A percentile compares a stretch with the other conserved stretches of the same genome.
Evolutionary conservation across 2,797 vertebrate genomes (phyloP).

Genomic region (Buphagus erythrorhynchus): DNA sequence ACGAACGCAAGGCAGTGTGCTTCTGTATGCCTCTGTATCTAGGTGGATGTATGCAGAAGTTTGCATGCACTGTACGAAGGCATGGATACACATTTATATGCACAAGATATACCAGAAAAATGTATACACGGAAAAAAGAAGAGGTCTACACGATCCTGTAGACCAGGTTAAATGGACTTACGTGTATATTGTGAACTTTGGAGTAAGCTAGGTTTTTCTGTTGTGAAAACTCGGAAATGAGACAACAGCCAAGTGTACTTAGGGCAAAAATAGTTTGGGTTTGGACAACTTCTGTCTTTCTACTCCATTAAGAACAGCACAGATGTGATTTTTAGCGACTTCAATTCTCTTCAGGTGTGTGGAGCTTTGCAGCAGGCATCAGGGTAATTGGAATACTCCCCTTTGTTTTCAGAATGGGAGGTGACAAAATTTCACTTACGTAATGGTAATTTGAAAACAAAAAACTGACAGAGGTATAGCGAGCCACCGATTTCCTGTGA

Average conservation of each 20-base stretch:
- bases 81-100: neutral
- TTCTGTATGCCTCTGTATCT: neutral
- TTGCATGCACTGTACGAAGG: neutral
- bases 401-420: neutral
- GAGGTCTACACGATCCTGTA: neutral
- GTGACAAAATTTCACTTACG: neutral
- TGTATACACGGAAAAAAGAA: neutral
- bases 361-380: neutral
- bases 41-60: neutral
- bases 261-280: neutral
- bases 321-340: neutral
- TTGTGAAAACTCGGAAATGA: neutral
- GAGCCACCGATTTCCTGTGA: neutral
- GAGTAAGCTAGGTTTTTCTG: neutral
- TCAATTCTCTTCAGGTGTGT: neutral
- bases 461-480: neutral
- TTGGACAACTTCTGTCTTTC: neutral
- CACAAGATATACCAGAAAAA: neutral
- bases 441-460: neutral
- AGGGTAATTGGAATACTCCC: neutral
- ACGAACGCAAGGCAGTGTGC: neutral
- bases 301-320: neutral
- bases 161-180: neutral
- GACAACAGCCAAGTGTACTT: neutral
- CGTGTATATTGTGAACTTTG: neutral